These are phyloP conservation scores for Zoroaster sp. DNA, from an alignment of 53 echinoderm and acorn worm genomes.

Conservation along the genomic window DNA sequence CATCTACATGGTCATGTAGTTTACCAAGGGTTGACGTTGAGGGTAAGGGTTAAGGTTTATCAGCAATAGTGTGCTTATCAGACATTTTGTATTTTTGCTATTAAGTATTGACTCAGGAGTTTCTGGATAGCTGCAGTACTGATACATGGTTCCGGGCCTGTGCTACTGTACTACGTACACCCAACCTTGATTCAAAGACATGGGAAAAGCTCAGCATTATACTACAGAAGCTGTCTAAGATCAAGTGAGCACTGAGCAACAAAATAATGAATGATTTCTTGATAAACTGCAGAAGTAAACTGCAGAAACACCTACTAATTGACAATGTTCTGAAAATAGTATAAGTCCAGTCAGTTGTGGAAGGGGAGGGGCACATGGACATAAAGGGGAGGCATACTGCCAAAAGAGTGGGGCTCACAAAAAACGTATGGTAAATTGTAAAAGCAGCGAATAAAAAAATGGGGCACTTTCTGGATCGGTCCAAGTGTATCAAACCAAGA, in stretches of 20 bases:
- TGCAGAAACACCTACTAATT: background rate
- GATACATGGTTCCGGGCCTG: conserved; percentile 79
- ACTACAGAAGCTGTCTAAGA: conserved; percentile 91
- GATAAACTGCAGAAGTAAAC: background rate
- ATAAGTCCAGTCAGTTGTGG: background rate
- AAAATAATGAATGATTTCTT: background rate
- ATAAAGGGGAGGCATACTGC: background rate
- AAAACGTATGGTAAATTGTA: background rate
- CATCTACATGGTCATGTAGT: no score
- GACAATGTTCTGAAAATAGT: background rate
- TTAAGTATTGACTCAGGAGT: conserved; percentile 76
- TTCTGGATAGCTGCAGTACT: conserved; percentile 77
- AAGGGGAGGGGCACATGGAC: background rate
- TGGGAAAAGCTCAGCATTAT: conserved; percentile 91
- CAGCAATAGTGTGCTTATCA: no score
- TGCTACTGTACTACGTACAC: conserved; percentile 61
- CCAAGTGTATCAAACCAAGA: no score
- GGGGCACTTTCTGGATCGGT: background rate
- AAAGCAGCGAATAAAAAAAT: background rate
- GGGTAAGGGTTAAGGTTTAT: no score
- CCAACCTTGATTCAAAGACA: conserved; percentile 77
- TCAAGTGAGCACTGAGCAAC: conserved; percentile 15
- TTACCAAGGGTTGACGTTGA: no score
- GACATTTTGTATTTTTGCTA: background rate
- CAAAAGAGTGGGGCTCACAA: background rate